A percentile compares a stretch with the other conserved stretches of the same genome.
Evolutionary conservation across 1,140 invertebrate genomes (phyloP).

Genomic region (Lepidurus arcticus): DNA sequence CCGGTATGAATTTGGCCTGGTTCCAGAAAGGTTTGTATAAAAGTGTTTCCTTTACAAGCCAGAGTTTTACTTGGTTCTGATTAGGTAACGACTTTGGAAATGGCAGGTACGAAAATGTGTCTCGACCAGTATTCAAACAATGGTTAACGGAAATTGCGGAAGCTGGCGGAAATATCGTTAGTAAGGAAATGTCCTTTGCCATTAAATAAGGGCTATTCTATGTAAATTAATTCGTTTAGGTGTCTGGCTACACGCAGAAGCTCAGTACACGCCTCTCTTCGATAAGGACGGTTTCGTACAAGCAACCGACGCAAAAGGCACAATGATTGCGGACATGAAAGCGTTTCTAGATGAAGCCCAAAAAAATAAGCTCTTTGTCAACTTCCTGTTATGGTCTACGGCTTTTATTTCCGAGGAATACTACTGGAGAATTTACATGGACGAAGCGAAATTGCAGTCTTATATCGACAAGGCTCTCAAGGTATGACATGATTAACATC

Average conservation of each 20-base stretch:
- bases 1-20: conserved; percentile 47
- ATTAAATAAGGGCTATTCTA: neutral
- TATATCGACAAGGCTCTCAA: conserved; percentile 46
- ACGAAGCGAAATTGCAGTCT: conserved; percentile 44
- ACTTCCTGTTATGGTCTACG: conserved; percentile 46
- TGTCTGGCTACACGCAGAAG: conserved; percentile 47
- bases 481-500: conserved; percentile 36
- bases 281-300: conserved; percentile 38
- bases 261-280: conserved; percentile 41
- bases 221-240: conserved; percentile 38
- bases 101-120: conserved; percentile 40
- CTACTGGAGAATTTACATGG: conserved; percentile 38
- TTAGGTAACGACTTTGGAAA: conserved; percentile 44
- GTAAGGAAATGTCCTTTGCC: neutral
- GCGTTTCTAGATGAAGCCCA: conserved; percentile 40
- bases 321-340: conserved; percentile 37
- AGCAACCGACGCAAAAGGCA: conserved; percentile 36
- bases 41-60: neutral
- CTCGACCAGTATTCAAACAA: conserved; percentile 39
- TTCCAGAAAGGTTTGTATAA: conserved; percentile 32
- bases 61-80: conserved; percentile 24
- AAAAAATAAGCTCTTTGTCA: conserved; percentile 44
- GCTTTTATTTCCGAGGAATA: conserved; percentile 39
- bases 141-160: conserved; percentile 42
- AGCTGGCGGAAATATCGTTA: conserved; percentile 45